Percentiles rank a stretch among this genome's conserved stretches.
phyloP scores from a whole-genome alignment of 1,140 invertebrate genomes.

The Drosophila triauraria region DNA sequence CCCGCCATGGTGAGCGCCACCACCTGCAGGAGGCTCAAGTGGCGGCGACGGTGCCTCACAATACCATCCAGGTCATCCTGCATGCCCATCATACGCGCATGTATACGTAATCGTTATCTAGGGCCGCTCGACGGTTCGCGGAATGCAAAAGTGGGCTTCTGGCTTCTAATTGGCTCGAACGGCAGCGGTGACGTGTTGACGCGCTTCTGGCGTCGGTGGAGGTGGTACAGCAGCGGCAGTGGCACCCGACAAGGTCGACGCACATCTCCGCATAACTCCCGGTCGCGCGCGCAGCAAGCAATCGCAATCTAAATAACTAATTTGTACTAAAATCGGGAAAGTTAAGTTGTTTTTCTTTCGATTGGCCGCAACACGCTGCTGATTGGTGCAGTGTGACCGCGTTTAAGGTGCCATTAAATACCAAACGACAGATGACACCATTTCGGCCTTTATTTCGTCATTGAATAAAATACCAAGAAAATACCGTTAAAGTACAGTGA shows the following conservation, averaged over 20 bases:
- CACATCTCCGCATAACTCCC: conserved; percentile 73
- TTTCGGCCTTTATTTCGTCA: conserved; percentile 25
- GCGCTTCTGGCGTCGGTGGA: conserved; percentile 27
- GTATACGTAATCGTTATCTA: conserved; percentile 39
- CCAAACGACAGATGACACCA: conserved; percentile 21
- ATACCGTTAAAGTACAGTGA: conserved; percentile 9
- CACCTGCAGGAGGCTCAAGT: conserved; percentile 60
- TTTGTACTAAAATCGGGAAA: conserved; percentile 15
- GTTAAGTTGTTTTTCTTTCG: conserved; percentile 33
- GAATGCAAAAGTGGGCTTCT: conserved; percentile 44
- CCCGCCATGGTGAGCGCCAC: conserved; percentile 72
- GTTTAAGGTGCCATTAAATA: neutral
- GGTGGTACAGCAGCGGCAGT: conserved; percentile 64
- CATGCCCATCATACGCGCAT: conserved; percentile 72
- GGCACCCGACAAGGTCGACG: conserved; percentile 62
- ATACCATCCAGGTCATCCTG: conserved; percentile 67
- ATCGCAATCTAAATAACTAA: conserved; percentile 17
- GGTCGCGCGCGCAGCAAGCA: conserved; percentile 17
- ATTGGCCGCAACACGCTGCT: conserved; percentile 46
- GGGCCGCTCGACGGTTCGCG: conserved; percentile 17
- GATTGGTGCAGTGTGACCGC: conserved; percentile 43
- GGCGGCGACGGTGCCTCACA: conserved; percentile 47
- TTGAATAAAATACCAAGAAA: conserved; percentile 17
- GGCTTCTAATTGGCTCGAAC: conserved; percentile 61
- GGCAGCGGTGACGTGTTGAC: conserved; percentile 48